Evolutionary conservation across 2,888 invertebrate genomes (phyloP).

Genomic region (Cantharis flavilabris): DNA sequence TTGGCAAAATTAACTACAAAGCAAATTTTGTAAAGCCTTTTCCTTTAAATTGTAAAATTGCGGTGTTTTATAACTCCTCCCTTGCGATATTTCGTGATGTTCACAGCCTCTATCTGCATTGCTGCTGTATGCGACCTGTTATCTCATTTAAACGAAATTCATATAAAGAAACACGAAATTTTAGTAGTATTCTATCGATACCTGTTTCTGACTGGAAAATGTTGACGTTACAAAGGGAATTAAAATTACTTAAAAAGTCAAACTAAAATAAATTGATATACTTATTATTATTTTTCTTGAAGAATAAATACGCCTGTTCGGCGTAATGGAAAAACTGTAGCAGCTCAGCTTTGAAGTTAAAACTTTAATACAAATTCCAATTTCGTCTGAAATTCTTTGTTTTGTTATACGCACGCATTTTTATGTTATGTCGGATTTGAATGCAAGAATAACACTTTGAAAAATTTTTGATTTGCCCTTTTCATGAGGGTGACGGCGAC

Average conservation of each 20-base stretch:
- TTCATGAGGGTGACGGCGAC: background rate
- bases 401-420: background rate
- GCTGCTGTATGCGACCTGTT: constrained; percentile 10
- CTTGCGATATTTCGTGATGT: constrained; percentile 8
- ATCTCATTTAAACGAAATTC: constrained; percentile 8
- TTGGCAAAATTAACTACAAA: constrained; percentile 18
- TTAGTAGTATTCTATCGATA: background rate
- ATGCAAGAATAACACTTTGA: background rate
- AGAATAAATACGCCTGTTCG: background rate
- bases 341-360: background rate
- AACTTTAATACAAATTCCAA: background rate
- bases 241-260: background rate
- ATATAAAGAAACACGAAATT: constrained; percentile 10
- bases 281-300: background rate
- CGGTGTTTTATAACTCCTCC: constrained; percentile 8
- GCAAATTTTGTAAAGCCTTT: constrained; percentile 18
- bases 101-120: constrained; percentile 14
- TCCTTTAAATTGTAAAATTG: constrained; percentile 13
- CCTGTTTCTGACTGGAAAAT: background rate
- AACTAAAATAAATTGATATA: background rate
- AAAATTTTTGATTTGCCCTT: background rate
- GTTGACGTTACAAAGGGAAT: background rate
- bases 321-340: background rate
- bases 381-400: background rate
- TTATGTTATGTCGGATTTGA: background rate